These are phyloP conservation scores for Monodelphis domestica DNA, from an alignment of 2,797 vertebrate genomes.

Conservation along the genomic window DNA sequence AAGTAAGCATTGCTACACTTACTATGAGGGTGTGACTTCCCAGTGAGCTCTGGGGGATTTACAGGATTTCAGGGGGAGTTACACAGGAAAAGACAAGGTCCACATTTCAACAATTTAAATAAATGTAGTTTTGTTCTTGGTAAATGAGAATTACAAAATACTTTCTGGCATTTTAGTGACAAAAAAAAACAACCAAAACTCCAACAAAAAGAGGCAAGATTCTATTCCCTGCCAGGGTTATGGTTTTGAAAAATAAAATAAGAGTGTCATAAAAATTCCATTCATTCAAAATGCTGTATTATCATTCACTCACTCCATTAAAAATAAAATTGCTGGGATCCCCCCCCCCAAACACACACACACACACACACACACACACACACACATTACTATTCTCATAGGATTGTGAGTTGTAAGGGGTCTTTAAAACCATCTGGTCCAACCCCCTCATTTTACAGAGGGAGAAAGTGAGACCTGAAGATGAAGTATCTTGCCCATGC, in stretches of 20 bases:
- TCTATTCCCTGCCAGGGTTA: neutral
- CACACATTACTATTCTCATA: neutral
- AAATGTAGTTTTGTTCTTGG: neutral
- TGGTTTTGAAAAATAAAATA: neutral
- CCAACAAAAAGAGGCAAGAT: neutral
- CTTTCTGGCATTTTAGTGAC: neutral
- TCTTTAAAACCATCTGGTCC: neutral
- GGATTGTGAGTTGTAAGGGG: neutral
- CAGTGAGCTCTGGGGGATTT: neutral
- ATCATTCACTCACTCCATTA: neutral
- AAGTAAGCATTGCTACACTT: neutral
- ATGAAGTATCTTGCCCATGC: neutral
- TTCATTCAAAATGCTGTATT: neutral
- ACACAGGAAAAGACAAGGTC: neutral
- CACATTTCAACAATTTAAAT: neutral
- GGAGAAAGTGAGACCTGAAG: neutral
- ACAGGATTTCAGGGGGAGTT: neutral
- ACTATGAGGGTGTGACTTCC: slow-evolving; percentile 23
- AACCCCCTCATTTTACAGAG: neutral
- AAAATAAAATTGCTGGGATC: neutral
- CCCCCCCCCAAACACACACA: too few relatives aligned
- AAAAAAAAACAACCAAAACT: neutral
- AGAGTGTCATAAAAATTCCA: neutral
- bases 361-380: too few relatives aligned
- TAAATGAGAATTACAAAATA: neutral